phyloP scores from a whole-genome alignment of 2,113 vertebrate genomes.

The Colistium nudipinnis region DNA sequence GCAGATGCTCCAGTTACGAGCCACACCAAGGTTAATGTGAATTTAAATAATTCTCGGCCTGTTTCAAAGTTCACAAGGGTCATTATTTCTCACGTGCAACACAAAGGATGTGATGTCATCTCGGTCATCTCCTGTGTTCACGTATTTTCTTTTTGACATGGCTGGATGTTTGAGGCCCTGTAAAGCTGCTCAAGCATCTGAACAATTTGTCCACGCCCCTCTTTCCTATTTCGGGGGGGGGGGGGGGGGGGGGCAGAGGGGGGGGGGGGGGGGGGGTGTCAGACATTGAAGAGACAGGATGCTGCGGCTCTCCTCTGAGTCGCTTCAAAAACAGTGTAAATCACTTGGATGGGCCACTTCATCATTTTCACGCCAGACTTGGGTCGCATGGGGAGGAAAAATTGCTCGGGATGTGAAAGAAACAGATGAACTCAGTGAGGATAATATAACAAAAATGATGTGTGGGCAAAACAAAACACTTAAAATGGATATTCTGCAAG shows the following conservation, averaged over 20 bases:
- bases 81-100: conserved; percentile 1
- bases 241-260: conserved; percentile 55
- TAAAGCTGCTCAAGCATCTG: not conserved
- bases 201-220: not conserved
- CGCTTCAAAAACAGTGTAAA: conserved; percentile 60
- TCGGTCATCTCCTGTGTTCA: no score
- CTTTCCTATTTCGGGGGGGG: no score
- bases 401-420: conserved; percentile 40
- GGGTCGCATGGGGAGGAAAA: conserved; percentile 42
- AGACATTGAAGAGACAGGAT: conserved; percentile 60
- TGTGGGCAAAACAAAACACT: conserved; percentile 12
- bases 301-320: conserved; percentile 58
- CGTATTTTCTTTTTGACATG: no score
- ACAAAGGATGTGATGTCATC: not conserved
- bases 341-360: conserved; percentile 52
- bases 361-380: conserved; percentile 59
- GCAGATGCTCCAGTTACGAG: not conserved
- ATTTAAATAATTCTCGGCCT: conserved; percentile 1
- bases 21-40: not conserved
- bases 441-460: conserved; percentile 14
- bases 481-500: conserved; percentile 3
- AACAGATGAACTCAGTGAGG: conserved; percentile 35
- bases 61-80: conserved; percentile 10
- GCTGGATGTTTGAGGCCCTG: not conserved
- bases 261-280: conserved; percentile 31